Percentiles rank a stretch among this genome's conserved stretches.
Conservation (phyloP, 92 coral and sea anemone genomes). For the Epizoanthus stellaris region DNA sequence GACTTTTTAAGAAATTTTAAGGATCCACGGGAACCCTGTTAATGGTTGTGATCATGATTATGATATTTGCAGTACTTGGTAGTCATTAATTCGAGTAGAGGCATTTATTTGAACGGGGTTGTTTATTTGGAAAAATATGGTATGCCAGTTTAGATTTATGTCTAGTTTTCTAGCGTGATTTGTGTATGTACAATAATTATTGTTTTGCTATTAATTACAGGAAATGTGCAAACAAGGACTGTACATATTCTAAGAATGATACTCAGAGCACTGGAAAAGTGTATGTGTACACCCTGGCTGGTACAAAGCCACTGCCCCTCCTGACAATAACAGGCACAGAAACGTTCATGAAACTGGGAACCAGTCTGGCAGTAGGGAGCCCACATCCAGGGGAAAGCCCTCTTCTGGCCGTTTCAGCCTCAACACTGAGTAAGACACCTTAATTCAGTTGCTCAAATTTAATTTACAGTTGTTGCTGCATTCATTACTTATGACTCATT, state of each 20-base stretch:
- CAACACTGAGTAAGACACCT: conserved; percentile 78
- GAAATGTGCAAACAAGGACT: conserved; percentile 75
- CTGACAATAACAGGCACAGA: conserved; percentile 77
- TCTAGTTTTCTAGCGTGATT: not conserved
- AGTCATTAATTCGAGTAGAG: too few species aligned
- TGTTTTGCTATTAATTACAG: conserved; percentile 47
- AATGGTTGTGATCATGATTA: too few species aligned
- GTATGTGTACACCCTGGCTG: conserved; percentile 68
- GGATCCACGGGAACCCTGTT: too few species aligned
- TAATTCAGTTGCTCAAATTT: not conserved
- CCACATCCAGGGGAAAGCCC: conserved; percentile 56
- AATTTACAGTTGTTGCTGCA: not conserved
- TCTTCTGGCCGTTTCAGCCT: conserved; percentile 82
- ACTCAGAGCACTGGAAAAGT: conserved; percentile 87
- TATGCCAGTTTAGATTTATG: too few species aligned
- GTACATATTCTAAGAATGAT: conserved; percentile 81
- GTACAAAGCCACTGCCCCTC: conserved; percentile 39
- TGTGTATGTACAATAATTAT: not conserved
- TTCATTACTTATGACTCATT: not conserved
- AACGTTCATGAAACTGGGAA: conserved; percentile 86
- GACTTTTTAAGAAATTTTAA: too few species aligned
- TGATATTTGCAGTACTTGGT: too few species aligned
- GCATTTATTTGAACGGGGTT: too few species aligned
- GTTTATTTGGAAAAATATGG: too few species aligned
- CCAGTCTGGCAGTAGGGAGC: conserved; percentile 82